A percentile compares a stretch with the other conserved stretches of the same genome.
These are phyloP conservation scores for Buathra laborator DNA, from an alignment of 2,888 invertebrate species.

Conservation along the genomic window DNA sequence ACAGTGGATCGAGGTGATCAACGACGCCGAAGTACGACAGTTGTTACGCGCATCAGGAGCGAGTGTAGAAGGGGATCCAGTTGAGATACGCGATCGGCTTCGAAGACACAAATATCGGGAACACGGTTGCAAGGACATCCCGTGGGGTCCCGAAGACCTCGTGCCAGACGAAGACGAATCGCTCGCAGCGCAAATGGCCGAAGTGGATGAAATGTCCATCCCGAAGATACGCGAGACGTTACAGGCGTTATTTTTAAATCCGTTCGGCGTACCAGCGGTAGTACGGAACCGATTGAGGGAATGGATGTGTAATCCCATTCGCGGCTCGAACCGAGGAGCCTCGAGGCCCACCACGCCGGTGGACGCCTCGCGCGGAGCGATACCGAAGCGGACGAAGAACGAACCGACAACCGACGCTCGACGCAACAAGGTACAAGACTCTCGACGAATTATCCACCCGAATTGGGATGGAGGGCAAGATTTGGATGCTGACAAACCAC, in stretches of 20 bases:
- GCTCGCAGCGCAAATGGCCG: too few species aligned
- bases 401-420: background rate
- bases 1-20: background rate
- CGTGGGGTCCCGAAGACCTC: background rate
- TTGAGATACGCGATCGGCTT: background rate
- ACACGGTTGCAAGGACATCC: background rate
- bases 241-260: background rate
- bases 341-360: too few species aligned
- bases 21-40: background rate
- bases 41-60: background rate
- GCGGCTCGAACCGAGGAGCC: background rate
- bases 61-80: background rate
- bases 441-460: too few species aligned
- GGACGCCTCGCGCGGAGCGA: too few species aligned
- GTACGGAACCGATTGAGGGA: background rate
- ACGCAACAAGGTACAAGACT: too few species aligned
- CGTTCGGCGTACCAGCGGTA: background rate
- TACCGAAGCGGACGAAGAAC: too few species aligned
- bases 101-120: background rate
- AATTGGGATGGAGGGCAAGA: background rate
- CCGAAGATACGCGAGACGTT: background rate
- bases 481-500: too few species aligned
- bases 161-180: too few species aligned
- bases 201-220: too few species aligned
- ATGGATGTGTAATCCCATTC: background rate